These are phyloP conservation scores for Scyliorhinus canicula DNA, from an alignment of 2,797 vertebrate species.

Conservation along the genomic window DNA sequence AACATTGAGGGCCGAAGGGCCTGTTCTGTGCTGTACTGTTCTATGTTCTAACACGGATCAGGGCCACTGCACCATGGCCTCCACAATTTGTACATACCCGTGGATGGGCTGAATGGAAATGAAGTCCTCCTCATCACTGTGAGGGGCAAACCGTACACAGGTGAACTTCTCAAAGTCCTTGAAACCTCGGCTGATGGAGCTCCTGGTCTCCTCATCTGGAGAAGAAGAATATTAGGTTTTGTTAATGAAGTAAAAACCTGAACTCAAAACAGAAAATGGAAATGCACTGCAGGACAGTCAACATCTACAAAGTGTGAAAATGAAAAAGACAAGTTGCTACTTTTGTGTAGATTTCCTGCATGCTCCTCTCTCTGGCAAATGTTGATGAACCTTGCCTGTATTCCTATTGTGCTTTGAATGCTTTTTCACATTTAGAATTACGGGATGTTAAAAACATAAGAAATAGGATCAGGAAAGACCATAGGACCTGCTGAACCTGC, in stretches of 20 bases:
- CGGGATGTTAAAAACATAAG: neutral
- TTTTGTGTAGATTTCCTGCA: neutral
- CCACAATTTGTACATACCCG: conserved; percentile 46
- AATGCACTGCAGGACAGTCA: neutral
- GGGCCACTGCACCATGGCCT: neutral
- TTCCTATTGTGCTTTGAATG: neutral
- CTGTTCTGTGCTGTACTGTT: no score
- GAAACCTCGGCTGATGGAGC: conserved; percentile 23
- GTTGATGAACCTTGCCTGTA: neutral
- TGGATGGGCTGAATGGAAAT: conserved; percentile 49
- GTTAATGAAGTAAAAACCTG: neutral
- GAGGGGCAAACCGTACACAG: conserved; percentile 49
- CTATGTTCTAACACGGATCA: no score
- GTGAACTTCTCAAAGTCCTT: conserved; percentile 48
- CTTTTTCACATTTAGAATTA: neutral
- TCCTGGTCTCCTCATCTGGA: neutral
- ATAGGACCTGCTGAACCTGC: neutral
- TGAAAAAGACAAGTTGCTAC: neutral
- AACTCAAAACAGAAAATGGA: neutral
- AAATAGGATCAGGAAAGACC: neutral
- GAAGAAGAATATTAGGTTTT: neutral
- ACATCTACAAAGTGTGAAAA: neutral
- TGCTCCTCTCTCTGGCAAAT: neutral
- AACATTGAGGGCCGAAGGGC: no score
- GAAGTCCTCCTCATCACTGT: conserved; percentile 49